Conservation (phyloP, 2,797 vertebrate species). For the Sebastolobus alascanus region DNA sequence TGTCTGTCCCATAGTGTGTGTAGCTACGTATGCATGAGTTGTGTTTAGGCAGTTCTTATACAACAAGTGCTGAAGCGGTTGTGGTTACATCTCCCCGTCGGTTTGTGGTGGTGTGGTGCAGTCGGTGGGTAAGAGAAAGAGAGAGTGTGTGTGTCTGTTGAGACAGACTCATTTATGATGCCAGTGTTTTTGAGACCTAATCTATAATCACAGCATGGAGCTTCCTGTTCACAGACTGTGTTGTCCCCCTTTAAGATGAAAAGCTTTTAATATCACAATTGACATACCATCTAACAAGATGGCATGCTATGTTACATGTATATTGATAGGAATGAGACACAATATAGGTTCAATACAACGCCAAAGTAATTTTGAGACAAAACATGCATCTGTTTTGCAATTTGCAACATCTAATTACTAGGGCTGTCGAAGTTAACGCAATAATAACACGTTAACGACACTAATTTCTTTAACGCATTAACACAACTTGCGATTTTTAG, state of each 20-base stretch:
- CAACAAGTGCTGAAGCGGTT: not conserved
- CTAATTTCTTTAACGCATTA: too few relatives aligned
- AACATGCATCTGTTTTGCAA: not conserved
- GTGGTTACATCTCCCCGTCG: constrained; percentile 13
- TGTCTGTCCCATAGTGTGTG: not conserved
- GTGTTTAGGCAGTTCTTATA: constrained; percentile 5
- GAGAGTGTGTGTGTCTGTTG: not conserved
- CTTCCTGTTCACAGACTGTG: constrained; percentile 15
- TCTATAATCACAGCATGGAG: constrained; percentile 38
- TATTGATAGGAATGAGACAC: not conserved
- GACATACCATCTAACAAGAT: not conserved
- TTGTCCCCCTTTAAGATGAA: not conserved
- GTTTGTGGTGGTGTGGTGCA: constrained; percentile 19
- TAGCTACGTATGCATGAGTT: constrained; percentile 2
- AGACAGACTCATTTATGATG: constrained; percentile 18
- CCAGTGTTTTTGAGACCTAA: constrained; percentile 31
- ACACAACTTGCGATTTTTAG: too few relatives aligned
- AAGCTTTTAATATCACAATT: constrained; percentile 8
- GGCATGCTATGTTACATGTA: not conserved
- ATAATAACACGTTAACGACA: too few relatives aligned
- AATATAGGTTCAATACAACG: not conserved
- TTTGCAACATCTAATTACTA: not conserved
- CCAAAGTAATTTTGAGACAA: not conserved
- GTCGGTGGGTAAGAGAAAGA: not conserved
- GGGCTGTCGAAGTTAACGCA: not conserved